Base-by-base conservation (phyloP, 2,797 vertebrate species). In the Thalassophryne amazonica region DNA sequence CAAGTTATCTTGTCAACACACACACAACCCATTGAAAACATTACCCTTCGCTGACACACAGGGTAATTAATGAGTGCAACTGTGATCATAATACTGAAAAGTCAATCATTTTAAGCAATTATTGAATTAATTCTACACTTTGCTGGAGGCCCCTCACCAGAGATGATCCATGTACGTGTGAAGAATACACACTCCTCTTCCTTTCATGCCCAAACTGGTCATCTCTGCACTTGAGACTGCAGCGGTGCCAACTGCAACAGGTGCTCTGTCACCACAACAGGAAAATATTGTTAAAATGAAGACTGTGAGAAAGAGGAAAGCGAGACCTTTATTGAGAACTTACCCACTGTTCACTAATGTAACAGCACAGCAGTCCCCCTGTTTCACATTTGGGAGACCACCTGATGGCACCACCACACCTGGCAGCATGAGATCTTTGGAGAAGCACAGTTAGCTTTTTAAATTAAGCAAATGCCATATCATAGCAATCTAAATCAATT, bases 381-480 rank as follows among this genome's bases (percentile, higher is more conserved):
- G 88, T 13, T 87, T 84, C 49, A 99, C 89, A 24, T 77, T 86
- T 54, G 95, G 95, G 15, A 99, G 88, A 51, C 95, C 96, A 66
- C 72, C 60, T 58, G 91, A 76, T 60, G 94, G 89, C 70, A 93
- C 84, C 60, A 94, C 89, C 40, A 99, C 88, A 24, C 97, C 97
- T 0, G 97, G 97, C 65, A 99, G 87, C 97, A 99, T 99, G 65
- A 99, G 93, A 82, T 99, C 97, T 99, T 77, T 9, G 45, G 54
- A 20, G 17, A 62, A 48, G 23, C 7, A 68, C 18, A 57, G 39
- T 41, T 10, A 6, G 5, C 13, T 40, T 9, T 18, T 29, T 12
- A 25, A 13, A 38, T 4, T 15, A 16, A 19, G 6, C 12, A 7
- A 16, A 2, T 27, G 28, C 6, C 18, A 27, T 7, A 7, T 4